Evolutionary conservation across 2,113 vertebrate species (phyloP).

Genomic region (Pygoscelis antarcticus): DNA sequence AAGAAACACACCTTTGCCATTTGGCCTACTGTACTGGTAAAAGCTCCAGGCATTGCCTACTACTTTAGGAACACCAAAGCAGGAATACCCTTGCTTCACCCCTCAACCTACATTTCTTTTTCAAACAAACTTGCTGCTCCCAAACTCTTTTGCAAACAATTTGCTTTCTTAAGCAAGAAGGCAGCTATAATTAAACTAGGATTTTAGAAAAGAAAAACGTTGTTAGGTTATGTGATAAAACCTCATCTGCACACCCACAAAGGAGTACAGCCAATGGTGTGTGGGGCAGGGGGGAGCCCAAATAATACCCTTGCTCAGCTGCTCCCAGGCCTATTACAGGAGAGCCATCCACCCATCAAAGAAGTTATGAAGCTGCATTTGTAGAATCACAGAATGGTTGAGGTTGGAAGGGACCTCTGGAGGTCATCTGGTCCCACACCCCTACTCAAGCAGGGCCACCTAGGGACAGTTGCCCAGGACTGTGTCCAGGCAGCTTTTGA

Average conservation of each 20-base stretch:
- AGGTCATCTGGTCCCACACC: background rate
- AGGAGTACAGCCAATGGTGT: background rate
- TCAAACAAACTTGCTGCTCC: background rate
- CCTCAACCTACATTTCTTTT: background rate
- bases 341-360: background rate
- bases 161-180: background rate
- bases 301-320: background rate
- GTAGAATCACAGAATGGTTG: background rate
- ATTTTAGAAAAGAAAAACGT: background rate
- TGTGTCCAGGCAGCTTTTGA: background rate
- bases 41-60: background rate
- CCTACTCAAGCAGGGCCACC: background rate
- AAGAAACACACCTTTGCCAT: background rate
- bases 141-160: background rate
- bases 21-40: background rate
- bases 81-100: background rate
- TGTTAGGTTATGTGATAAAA: background rate
- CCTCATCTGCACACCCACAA: background rate
- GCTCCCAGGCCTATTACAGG: background rate
- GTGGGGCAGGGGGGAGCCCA: background rate
- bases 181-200: background rate
- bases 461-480: background rate
- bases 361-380: background rate
- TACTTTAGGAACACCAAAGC: background rate
- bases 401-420: background rate